Conservation (phyloP, 2,888 invertebrate species). For the Drosophila neonasuta region DNA sequence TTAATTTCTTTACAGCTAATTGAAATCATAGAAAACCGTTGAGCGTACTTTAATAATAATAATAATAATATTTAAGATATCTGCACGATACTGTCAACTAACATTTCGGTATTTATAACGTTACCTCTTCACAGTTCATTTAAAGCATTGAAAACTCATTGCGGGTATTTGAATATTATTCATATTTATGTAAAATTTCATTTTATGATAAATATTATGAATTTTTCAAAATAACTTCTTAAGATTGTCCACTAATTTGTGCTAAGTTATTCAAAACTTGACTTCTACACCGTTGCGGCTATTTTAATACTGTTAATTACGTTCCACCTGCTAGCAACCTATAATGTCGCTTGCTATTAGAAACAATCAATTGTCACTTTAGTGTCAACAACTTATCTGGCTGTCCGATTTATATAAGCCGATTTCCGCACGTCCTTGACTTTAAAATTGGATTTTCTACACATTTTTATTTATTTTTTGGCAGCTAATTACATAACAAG, state of each 20-base stretch:
- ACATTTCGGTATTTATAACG: too few species aligned
- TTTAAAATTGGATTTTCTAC: conserved; percentile 38
- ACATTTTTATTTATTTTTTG: conserved; percentile 12
- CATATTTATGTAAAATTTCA: too few species aligned
- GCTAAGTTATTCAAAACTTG: background rate
- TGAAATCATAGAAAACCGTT: too few species aligned
- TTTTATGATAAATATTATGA: too few species aligned
- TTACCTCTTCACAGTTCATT: too few species aligned
- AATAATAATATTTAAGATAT: too few species aligned
- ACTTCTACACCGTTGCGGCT: background rate
- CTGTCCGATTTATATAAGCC: conserved; percentile 35
- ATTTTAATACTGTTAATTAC: conserved; percentile 13
- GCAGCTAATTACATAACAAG: conserved; percentile 49
- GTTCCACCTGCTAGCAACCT: conserved; percentile 5
- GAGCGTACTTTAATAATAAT: background rate
- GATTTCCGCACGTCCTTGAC: conserved; percentile 70
- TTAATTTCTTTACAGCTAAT: background rate
- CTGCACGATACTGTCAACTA: too few species aligned
- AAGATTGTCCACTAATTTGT: too few species aligned
- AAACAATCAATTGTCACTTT: conserved; percentile 40
- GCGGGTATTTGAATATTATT: too few species aligned
- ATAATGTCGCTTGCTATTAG: conserved; percentile 23
- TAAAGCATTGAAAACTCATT: too few species aligned
- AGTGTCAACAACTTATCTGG: conserved; percentile 46
- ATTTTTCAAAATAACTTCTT: too few species aligned